These are phyloP conservation scores for Dioctria rufipes DNA, from an alignment of 2,888 invertebrate species.

Conservation along the genomic window DNA sequence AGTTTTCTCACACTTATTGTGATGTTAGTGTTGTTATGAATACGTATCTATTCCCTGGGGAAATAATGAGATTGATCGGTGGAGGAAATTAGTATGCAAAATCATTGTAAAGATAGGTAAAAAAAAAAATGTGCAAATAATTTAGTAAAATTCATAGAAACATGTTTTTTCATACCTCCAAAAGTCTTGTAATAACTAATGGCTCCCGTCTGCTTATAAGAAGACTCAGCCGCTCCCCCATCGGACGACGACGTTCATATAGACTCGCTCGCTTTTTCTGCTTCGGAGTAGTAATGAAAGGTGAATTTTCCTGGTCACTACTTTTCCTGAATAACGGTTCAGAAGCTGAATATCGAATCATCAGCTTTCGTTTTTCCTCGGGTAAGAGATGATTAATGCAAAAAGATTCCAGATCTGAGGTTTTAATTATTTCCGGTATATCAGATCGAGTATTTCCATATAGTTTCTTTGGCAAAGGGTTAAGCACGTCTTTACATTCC, in stretches of 20 bases:
- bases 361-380: constrained; percentile 62
- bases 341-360: constrained; percentile 22
- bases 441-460: constrained; percentile 66
- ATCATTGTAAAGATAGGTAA: too few species aligned
- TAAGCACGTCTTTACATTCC: constrained; percentile 72
- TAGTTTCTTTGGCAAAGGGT: constrained; percentile 63
- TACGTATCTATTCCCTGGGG: too few species aligned
- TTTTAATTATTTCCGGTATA: constrained; percentile 67
- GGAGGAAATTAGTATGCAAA: too few species aligned
- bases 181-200: constrained; percentile 6
- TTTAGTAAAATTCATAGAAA: too few species aligned
- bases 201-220: constrained; percentile 25
- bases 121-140: too few species aligned
- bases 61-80: too few species aligned
- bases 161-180: constrained; percentile 10
- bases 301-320: constrained; percentile 39
- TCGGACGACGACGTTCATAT: constrained; percentile 55
- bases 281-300: not conserved
- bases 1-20: too few species aligned
- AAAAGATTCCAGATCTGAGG: constrained; percentile 65
- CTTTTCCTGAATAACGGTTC: constrained; percentile 58
- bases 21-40: too few species aligned
- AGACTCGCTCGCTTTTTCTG: constrained; percentile 32
- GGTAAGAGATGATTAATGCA: constrained; percentile 66
- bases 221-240: constrained; percentile 51